phyloP scores from a whole-genome alignment of 2,113 vertebrate genomes.

The Poecilia latipinna region DNA sequence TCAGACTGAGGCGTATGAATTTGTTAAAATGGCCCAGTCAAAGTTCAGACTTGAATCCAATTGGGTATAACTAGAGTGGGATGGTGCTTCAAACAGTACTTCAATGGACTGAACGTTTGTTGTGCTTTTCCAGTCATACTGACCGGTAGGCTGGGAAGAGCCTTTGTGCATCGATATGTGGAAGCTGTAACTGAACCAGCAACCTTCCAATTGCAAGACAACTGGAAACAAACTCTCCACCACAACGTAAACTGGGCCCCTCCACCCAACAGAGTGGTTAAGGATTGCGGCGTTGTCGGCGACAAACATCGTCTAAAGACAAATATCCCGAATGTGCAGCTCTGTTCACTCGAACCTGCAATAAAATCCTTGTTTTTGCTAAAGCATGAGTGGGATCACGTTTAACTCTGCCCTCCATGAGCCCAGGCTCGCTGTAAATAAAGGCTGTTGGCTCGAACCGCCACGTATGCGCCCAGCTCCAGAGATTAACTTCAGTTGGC shows the following conservation, averaged over 20 bases:
- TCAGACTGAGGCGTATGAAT: too few species aligned
- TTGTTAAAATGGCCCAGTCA: too few species aligned
- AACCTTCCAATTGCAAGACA: too few species aligned
- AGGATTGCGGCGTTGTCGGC: not conserved
- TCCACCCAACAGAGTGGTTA: not conserved
- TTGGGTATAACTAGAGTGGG: too few species aligned
- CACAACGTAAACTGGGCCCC: too few species aligned
- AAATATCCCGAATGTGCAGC: not conserved
- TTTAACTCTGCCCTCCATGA: not conserved
- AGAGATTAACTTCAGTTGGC: conserved; percentile 16
- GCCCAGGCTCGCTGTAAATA: conserved; percentile 11
- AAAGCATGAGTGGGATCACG: not conserved
- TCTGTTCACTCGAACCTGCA: not conserved
- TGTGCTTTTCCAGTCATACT: too few species aligned
- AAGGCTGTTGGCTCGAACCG: conserved; percentile 5
- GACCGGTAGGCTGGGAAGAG: too few species aligned
- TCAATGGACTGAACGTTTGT: too few species aligned
- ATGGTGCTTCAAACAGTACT: too few species aligned
- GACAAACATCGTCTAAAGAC: not conserved
- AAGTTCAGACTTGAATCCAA: too few species aligned
- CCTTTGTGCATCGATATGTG: too few species aligned
- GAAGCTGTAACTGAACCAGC: too few species aligned
- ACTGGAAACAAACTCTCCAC: not conserved
- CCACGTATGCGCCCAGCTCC: conserved; percentile 8
- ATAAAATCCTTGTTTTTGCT: not conserved